Base-by-base conservation (phyloP, 2,797 vertebrate species). In the Lepidocolaptes lacrymiger region DNA sequence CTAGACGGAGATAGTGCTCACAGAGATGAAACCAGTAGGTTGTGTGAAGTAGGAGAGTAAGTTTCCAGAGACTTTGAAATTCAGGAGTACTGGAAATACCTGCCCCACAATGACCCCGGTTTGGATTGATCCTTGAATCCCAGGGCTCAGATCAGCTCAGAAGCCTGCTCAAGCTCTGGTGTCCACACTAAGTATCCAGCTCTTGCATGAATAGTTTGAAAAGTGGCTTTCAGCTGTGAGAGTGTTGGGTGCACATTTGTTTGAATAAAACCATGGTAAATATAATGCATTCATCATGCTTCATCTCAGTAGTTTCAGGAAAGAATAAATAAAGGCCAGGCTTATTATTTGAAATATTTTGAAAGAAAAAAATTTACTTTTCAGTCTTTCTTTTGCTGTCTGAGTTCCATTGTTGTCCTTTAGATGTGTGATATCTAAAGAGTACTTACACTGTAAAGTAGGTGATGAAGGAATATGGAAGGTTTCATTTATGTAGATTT, bases 401-500 rank as follows among this genome's bases (percentile, higher is more conserved):
- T 56, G 26, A 79, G 22, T 67, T 93, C 85, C 27, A 28, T 3
- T 28, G 4, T 23, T 77, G 22, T 69, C 55, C 22, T 94, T 88
- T 37, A 88, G 58, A 85, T 78, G 15, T 41, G 18, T 69, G 51
- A 69, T 89, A 81, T 49, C 34, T 84, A 68, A 85, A 64, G 21
- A 84, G 11, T 55, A 37, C 54, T 93, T 75, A 55, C 54, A 32
- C 7, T 64, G 26, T 82, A 64, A 92, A 96, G 78, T 51, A 71
- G 43, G 23, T 78, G 36, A 66, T 61, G 48, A 84, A 84, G 91
- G 69, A 81, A 84, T 89, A 89, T 75, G 83, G 16, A 93, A 68
- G 2, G 2, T 75, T 72, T 90, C 37, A 21, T 83, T 92, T 88
- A 94, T 92, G 85, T 52, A 96, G 85, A 96, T 93, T 82, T 76